These are phyloP conservation scores for Ceyx erithaca DNA, from an alignment of 2,797 vertebrate genomes.

Conservation along the genomic window DNA sequence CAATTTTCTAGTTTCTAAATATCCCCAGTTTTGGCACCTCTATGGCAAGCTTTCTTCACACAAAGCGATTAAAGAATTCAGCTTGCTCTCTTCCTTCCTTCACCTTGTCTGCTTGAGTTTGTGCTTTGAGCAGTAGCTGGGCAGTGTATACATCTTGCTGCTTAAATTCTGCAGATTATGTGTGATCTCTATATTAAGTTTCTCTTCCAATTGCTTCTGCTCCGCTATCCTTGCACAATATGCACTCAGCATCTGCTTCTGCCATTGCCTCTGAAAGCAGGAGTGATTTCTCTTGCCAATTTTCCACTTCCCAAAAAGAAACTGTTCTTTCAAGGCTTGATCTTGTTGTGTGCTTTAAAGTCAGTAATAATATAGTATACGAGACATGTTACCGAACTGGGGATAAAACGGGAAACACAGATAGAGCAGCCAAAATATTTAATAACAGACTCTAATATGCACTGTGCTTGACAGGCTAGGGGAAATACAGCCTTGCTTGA, in stretches of 20 bases:
- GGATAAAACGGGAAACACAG: neutral
- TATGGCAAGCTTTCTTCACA: neutral
- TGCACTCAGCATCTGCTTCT: slow-evolving; percentile 58
- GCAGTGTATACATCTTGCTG: neutral
- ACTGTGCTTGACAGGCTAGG: neutral
- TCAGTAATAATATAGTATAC: neutral
- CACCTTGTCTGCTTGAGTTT: slow-evolving; percentile 58
- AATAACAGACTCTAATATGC: neutral
- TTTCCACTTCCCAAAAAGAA: slow-evolving; percentile 50
- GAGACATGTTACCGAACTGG: neutral
- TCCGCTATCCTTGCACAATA: slow-evolving; percentile 14
- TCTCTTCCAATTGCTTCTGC: slow-evolving; percentile 56
- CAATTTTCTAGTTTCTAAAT: slow-evolving; percentile 31
- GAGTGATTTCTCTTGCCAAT: slow-evolving; percentile 67
- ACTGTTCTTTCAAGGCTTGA: slow-evolving; percentile 33
- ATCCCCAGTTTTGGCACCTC: slow-evolving; percentile 5
- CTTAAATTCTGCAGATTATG: slow-evolving; percentile 54
- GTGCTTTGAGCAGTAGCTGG: slow-evolving; percentile 21
- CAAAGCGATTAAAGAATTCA: neutral
- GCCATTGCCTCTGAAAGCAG: slow-evolving; percentile 47
- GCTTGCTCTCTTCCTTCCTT: neutral
- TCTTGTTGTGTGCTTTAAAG: slow-evolving; percentile 53
- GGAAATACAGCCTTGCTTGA: neutral
- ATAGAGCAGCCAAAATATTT: slow-evolving; percentile 21
- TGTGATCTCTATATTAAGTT: slow-evolving; percentile 65